Conservation (phyloP, 2,888 invertebrate genomes). For the Augochlorella aurata region DNA sequence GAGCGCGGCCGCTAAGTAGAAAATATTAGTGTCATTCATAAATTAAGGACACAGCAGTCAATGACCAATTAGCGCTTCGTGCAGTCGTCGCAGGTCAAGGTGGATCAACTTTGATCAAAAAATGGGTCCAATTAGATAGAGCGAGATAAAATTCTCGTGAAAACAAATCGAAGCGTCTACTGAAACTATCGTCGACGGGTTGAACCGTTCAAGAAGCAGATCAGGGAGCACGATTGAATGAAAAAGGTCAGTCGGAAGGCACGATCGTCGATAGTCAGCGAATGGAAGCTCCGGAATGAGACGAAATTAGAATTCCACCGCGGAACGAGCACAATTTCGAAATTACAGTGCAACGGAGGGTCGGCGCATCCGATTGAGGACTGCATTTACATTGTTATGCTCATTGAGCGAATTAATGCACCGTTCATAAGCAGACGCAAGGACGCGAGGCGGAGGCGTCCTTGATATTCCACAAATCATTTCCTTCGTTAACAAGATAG, state of each 20-base stretch:
- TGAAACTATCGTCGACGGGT: not conserved
- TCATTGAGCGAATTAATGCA: constrained; percentile 70
- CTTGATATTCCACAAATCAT: constrained; percentile 56
- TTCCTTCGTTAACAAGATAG: constrained; percentile 23
- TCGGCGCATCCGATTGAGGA: constrained; percentile 54
- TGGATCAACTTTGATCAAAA: not conserved
- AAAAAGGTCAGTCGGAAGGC: not conserved
- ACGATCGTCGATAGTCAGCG: not conserved
- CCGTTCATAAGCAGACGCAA: constrained; percentile 61
- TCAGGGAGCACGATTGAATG: not conserved
- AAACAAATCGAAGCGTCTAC: not conserved
- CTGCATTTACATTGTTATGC: constrained; percentile 66
- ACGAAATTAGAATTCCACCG: constrained; percentile 28
- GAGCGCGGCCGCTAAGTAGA: not conserved
- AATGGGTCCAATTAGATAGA: not conserved
- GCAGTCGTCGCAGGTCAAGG: not conserved
- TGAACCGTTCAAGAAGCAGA: not conserved
- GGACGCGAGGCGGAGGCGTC: constrained; percentile 66
- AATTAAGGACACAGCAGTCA: constrained; percentile 10
- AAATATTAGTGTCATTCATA: constrained; percentile 10
- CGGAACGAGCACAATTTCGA: constrained; percentile 46
- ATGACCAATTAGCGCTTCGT: not conserved
- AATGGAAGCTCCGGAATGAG: not conserved
- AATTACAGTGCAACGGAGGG: constrained; percentile 38
- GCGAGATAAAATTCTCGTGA: not conserved